These are phyloP conservation scores for Enteromius trimaculatus DNA, from an alignment of 2,797 vertebrate genomes.

Conservation along the genomic window DNA sequence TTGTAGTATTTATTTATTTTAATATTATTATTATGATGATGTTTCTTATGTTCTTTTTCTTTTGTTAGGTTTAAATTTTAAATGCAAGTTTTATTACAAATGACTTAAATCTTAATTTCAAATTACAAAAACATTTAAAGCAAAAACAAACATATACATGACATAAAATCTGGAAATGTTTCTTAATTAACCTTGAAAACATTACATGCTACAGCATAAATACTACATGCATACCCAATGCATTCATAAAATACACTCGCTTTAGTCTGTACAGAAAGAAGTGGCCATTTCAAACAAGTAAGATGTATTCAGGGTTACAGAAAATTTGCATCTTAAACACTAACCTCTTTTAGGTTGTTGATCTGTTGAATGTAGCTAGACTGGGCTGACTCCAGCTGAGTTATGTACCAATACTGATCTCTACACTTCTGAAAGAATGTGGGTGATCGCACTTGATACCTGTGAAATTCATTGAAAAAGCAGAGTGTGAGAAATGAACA, in stretches of 20 bases:
- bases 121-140: background rate
- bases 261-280: background rate
- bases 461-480: constrained; percentile 61
- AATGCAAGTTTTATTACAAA: too few relatives aligned
- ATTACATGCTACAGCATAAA: background rate
- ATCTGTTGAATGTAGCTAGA: constrained; percentile 95
- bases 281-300: background rate
- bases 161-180: background rate
- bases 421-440: constrained; percentile 99
- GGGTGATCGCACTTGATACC: constrained; percentile 96
- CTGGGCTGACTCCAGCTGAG: constrained; percentile 94
- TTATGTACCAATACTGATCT: constrained; percentile 98
- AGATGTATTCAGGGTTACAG: too few relatives aligned
- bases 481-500: constrained; percentile 9
- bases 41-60: too few relatives aligned
- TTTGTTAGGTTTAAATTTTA: too few relatives aligned
- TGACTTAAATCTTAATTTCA: too few relatives aligned
- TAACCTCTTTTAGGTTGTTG: constrained; percentile 97
- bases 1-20: too few relatives aligned
- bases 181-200: background rate
- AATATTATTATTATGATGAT: too few relatives aligned
- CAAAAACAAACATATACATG: background rate
- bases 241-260: background rate
- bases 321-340: background rate
- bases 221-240: background rate